Base-by-base conservation (phyloP, 1,140 invertebrate genomes). In the Leptopilina clavipes region DNA sequence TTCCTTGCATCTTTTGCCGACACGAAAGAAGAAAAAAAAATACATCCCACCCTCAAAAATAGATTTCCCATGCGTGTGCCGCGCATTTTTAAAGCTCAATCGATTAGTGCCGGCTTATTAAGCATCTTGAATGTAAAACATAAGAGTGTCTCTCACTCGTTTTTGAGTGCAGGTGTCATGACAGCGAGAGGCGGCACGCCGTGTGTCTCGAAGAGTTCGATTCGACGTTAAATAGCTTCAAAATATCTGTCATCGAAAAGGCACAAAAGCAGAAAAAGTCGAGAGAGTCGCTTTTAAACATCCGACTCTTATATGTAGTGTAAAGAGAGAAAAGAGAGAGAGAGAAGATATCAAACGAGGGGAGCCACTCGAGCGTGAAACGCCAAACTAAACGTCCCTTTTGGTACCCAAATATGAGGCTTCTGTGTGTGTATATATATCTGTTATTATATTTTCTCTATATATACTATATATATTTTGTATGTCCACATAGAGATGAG, bases 321-420 rank as follows among this genome's bases (percentile, higher is more conserved):
- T 72, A 40, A 40, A 9, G 9, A 40, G 37, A 40, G 37, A 8
- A 6, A 1, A 40, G 37, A 76, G 70, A 74, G 76, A 74, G 78
- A 78, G 25, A 31, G 25, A 84, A 14, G 10, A n/a, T n/a, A 45
- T 45, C 44, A 45, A 45, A 1, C 44, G 84, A 81, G 86, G 89
- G 89, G 85, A 87, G 85, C 84, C 86, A 86, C 81, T 87, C 84
- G 83, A 90, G 81, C 89, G 85, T 90, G 86, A 90, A 91, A 91
- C 90, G 89, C 86, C 84, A 88, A 89, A 86, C 89, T 90, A 90
- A 90, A 90, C 88, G 89, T 85, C 87, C 82, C 82, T 83, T 40
- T 83, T 84, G 83, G 79, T 77, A 76, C 82, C 84, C 84, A 85
- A 88, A 87, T 89, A 86, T 78, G 80, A 25, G 77, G 79, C 78